These are phyloP conservation scores for Drosophila willistoni DNA, from an alignment of 1,140 invertebrate species.

Conservation along the genomic window DNA sequence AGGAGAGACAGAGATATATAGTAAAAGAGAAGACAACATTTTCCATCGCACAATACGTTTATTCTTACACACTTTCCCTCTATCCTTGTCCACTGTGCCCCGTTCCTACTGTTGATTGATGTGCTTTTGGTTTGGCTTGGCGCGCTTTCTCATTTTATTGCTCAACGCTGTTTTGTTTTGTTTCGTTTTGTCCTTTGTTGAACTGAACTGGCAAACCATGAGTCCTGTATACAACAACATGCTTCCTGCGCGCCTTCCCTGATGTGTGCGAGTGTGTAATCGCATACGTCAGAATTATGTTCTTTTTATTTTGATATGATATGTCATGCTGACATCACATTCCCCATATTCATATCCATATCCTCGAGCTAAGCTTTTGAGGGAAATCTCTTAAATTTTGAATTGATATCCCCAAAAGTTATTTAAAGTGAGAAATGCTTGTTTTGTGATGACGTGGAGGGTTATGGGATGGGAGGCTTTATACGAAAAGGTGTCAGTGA, in stretches of 20 bases:
- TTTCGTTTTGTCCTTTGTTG: slow-evolving; percentile 54
- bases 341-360: background rate
- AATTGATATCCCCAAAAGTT: slow-evolving; percentile 43
- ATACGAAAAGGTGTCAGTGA: slow-evolving; percentile 37
- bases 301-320: slow-evolving; percentile 65
- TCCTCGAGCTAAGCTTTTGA: slow-evolving; percentile 25
- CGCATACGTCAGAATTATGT: slow-evolving; percentile 80
- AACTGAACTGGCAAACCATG: slow-evolving; percentile 6
- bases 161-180: slow-evolving; percentile 55
- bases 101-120: slow-evolving; percentile 65
- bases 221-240: slow-evolving; percentile 25
- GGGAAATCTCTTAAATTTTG: slow-evolving; percentile 40
- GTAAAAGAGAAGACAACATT: slow-evolving; percentile 22
- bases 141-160: slow-evolving; percentile 77
- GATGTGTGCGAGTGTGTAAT: slow-evolving; percentile 59
- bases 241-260: slow-evolving; percentile 22
- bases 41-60: slow-evolving; percentile 67
- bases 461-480: background rate
- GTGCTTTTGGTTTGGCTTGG: slow-evolving; percentile 62
- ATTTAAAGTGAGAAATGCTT: slow-evolving; percentile 20
- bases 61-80: slow-evolving; percentile 47
- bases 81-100: slow-evolving; percentile 16
- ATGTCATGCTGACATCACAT: slow-evolving; percentile 54
- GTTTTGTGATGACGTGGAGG: slow-evolving; percentile 1
- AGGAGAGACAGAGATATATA: background rate